A percentile compares a stretch with the other conserved stretches of the same genome.
These are phyloP conservation scores for Tenthredo mesomela DNA, from an alignment of 2,888 invertebrate genomes.

Conservation along the genomic window DNA sequence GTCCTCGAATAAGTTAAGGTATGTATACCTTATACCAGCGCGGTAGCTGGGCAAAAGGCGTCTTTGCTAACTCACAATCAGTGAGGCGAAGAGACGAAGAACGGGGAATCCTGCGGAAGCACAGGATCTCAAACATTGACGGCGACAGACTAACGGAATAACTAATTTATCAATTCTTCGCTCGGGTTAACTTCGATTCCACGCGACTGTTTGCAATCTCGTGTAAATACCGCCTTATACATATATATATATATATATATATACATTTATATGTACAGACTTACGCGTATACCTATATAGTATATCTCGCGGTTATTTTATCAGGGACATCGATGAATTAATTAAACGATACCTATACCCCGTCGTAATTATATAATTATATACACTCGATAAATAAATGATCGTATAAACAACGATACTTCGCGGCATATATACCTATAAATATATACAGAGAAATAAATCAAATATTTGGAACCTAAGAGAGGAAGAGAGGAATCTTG, in stretches of 20 bases:
- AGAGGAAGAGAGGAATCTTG: too few relatives aligned
- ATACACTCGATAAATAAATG: neutral
- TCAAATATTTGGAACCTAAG: neutral
- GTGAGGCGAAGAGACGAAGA: constrained; percentile 28
- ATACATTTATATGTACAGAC: neutral
- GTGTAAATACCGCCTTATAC: constrained; percentile 66
- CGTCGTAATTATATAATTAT: neutral
- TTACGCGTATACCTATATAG: too few relatives aligned
- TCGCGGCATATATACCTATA: neutral
- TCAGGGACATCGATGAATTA: neutral
- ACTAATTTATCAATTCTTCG: constrained; percentile 78
- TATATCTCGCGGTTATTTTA: constrained; percentile 4
- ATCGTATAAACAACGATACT: neutral
- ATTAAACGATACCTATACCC: neutral
- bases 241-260: neutral
- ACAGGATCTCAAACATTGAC: constrained; percentile 47
- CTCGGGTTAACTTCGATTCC: constrained; percentile 75
- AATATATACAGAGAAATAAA: neutral
- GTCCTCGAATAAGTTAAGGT: neutral
- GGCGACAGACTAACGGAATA: constrained; percentile 73
- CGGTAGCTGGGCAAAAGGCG: constrained; percentile 12
- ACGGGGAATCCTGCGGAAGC: neutral
- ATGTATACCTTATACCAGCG: too few relatives aligned
- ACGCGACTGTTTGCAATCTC: constrained; percentile 72
- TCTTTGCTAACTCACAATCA: constrained; percentile 45